A percentile compares a stretch with the other conserved stretches of the same genome.
phyloP scores from a whole-genome alignment of 2,797 vertebrate genomes.

The Megalops cyprinoides region DNA sequence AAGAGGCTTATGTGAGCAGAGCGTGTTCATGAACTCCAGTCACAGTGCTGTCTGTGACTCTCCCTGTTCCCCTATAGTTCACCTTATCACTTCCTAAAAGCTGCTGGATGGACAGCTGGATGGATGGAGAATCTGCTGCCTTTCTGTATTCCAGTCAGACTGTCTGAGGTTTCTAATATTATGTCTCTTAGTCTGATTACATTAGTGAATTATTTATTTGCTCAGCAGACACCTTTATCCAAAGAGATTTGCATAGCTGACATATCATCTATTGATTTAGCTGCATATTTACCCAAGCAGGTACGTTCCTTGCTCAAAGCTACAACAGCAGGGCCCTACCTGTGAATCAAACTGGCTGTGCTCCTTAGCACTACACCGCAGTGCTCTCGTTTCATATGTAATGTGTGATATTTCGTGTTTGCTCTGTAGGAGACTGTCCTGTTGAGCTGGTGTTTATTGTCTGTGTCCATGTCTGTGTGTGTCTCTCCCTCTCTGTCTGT shows the following conservation, averaged over 20 bases:
- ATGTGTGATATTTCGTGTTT: not conserved
- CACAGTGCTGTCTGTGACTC: not conserved
- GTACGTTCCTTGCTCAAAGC: no score
- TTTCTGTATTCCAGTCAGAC: no score
- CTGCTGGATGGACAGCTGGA: not conserved
- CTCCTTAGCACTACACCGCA: no score
- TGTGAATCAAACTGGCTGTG: no score
- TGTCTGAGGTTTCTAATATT: no score
- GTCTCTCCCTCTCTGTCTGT: conserved; percentile 41
- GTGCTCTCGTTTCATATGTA: no score
- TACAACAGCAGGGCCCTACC: no score
- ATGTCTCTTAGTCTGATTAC: not conserved
- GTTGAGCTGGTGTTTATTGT: not conserved
- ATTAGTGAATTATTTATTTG: no score
- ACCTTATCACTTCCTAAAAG: not conserved
- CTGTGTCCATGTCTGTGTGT: conserved; percentile 15
- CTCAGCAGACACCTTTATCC: no score
- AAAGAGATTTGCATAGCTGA: no score
- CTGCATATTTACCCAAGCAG: no score
- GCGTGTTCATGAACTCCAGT: not conserved
- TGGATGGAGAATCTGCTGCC: not conserved
- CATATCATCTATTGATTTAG: no score
- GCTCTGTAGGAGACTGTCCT: not conserved
- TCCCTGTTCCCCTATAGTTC: not conserved
- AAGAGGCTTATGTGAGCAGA: not conserved